Base-by-base conservation (phyloP, 2,797 vertebrate genomes). In the Tokudaia tokunoshimensis region DNA sequence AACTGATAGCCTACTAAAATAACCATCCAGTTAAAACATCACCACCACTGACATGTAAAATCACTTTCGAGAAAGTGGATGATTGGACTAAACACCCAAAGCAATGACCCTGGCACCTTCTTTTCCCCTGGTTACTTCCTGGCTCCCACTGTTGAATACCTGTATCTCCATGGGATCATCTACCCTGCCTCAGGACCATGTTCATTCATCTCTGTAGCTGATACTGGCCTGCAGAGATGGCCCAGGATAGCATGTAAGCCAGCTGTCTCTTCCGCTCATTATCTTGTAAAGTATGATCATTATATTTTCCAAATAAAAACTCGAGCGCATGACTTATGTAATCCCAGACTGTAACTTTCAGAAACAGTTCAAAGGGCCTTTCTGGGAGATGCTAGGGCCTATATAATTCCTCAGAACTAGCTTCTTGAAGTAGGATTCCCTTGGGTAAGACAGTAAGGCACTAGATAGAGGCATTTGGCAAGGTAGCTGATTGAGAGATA, bases 241-340 rank as follows among this genome's bases (percentile, higher is more conserved):
- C 78, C 74, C 70, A 79, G 91, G 74, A 24, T 88, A 75, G 80
- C 55, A 41, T 29, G 79, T 76, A 79, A 5, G 34, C 81, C 95
- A 89, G 75, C 90, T 79, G 50, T 61, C 31, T 76, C 87, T 92
- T 86, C 70, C 81, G 31, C 63, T 93, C 13, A 10, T 61, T 90
- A 83, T 88, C 63, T 87, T 90, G 47, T 72, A 76, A 52, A 70
- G 22, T 85, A 26, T 84, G 74, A 88, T 97, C 37, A 59, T 89
- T 92, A 87, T 63, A 91, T 92, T 97, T 96, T 97, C 93, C 84
- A 92, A 82, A 91, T 93, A 24, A 63, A 87, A 91, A 83, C 55
- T 89, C 47, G 44, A 24, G 78, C 81, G 59, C 1, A 0, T 96
- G 67, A 94, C 44, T 88, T 95, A 59, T 67, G 20, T 1, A 76